Percentiles rank a stretch among this genome's conserved stretches.
phyloP scores from a whole-genome alignment of 2,888 invertebrate genomes.

The Polyommatus iphigenia region DNA sequence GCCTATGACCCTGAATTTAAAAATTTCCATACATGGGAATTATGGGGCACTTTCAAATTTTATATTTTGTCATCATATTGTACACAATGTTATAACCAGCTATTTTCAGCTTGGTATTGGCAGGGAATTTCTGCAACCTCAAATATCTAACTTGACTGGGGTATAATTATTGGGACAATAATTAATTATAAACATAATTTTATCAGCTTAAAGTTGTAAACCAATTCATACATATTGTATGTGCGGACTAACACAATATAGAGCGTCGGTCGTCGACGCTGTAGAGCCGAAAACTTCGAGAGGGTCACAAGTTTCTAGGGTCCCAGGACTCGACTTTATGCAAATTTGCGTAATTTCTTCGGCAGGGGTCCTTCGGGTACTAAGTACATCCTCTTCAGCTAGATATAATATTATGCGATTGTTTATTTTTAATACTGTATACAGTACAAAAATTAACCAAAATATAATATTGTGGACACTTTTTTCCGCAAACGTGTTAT shows the following conservation, averaged over 20 bases:
- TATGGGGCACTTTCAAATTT: too few relatives aligned
- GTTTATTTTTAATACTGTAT: background rate
- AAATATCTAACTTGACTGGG: too few relatives aligned
- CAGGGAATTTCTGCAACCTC: too few relatives aligned
- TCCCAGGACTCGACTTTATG: conserved; percentile 74
- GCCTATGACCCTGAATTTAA: too few relatives aligned
- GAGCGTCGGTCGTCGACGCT: conserved; percentile 43
- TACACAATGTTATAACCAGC: too few relatives aligned
- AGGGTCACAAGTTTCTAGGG: conserved; percentile 62
- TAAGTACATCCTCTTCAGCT: background rate
- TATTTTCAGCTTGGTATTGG: too few relatives aligned
- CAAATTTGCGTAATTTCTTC: conserved; percentile 75
- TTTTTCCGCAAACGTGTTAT: too few relatives aligned
- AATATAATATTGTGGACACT: too few relatives aligned
- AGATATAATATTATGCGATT: background rate
- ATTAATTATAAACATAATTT: background rate
- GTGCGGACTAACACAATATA: conserved; percentile 1
- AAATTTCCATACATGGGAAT: too few relatives aligned
- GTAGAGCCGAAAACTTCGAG: conserved; percentile 65
- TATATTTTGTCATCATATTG: too few relatives aligned
- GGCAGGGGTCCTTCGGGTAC: conserved; percentile 66
- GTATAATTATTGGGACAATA: too few relatives aligned
- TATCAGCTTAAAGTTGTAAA: background rate
- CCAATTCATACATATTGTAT: conserved; percentile 12
- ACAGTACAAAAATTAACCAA: too few relatives aligned